Conservation (phyloP, 2,888 invertebrate species). For the Coleophora flavipennella region DNA sequence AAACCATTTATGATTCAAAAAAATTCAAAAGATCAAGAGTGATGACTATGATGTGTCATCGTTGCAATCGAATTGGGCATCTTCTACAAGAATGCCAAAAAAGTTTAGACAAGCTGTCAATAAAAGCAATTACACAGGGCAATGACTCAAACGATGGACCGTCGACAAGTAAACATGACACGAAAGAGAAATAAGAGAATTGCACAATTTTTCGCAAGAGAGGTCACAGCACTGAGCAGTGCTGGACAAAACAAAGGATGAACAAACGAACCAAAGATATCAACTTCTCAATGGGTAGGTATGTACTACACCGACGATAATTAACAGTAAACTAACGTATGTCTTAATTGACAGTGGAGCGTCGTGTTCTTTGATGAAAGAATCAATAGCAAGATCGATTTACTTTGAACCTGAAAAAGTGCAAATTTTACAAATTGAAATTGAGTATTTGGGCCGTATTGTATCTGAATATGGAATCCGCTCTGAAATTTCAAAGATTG, state of each 20-base stretch:
- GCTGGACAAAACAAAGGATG: background rate
- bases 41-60: no score
- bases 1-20: no score
- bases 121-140: no score
- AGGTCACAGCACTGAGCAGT: background rate
- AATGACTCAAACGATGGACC: no score
- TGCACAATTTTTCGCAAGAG: background rate
- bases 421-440: background rate
- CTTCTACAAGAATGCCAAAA: no score
- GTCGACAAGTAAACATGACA: no score
- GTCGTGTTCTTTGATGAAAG: background rate
- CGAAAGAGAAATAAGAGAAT: background rate
- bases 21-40: no score
- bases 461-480: background rate
- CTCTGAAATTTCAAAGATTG: background rate
- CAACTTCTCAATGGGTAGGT: background rate
- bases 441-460: background rate
- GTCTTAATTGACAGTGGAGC: background rate
- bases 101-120: no score
- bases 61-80: no score
- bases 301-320: background rate
- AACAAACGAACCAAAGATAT: background rate
- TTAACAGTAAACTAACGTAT: background rate
- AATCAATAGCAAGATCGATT: background rate
- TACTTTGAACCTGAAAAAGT: background rate